Conservation (phyloP, 2,113 vertebrate genomes). For the Odobenus rosmarus region DNA sequence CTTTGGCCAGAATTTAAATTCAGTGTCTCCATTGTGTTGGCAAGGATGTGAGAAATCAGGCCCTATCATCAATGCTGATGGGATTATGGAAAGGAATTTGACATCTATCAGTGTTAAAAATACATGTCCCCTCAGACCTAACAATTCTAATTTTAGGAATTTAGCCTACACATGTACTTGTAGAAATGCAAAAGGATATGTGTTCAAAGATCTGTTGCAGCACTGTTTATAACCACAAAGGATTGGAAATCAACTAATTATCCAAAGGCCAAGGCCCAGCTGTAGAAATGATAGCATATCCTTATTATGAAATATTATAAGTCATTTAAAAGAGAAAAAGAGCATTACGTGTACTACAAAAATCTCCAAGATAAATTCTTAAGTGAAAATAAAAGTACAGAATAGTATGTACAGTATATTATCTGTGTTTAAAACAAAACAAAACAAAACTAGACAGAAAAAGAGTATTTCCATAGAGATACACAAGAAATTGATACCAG, state of each 20-base stretch:
- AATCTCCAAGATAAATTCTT: constrained; percentile 21
- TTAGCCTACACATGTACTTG: not conserved
- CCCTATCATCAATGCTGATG: not conserved
- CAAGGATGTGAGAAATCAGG: not conserved
- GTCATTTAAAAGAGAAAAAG: not conserved
- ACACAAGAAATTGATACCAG: not conserved
- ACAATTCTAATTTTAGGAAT: constrained; percentile 7
- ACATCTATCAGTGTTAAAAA: not conserved
- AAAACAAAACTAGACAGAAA: not conserved
- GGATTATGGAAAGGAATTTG: not conserved
- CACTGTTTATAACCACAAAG: not conserved
- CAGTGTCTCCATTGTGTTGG: not conserved
- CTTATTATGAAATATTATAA: not conserved
- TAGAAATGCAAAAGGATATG: not conserved
- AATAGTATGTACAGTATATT: not conserved
- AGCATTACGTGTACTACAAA: not conserved
- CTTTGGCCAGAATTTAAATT: constrained; percentile 15
- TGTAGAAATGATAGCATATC: not conserved
- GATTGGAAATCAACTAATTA: not conserved
- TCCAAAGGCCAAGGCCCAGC: not conserved
- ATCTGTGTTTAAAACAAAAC: not conserved
- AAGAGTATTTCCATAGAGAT: not conserved
- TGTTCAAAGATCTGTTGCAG: not conserved
- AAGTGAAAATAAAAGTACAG: not conserved
- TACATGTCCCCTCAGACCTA: not conserved